Base-by-base conservation (phyloP, 2,797 vertebrate genomes). In the Falco peregrinus region DNA sequence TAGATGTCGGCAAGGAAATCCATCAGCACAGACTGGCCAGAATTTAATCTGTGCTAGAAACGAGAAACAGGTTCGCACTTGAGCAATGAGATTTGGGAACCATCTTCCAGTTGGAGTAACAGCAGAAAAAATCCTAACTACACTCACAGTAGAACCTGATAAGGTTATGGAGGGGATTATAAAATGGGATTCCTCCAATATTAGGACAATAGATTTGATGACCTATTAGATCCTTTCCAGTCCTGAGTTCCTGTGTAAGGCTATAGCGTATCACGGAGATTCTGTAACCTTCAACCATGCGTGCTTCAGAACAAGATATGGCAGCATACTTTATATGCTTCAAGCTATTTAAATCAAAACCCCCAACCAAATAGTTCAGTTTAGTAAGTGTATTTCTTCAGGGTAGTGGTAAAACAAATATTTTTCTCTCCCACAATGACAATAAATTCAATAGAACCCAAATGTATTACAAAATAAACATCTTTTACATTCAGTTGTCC, bases 401-500 rank as follows among this genome's bases (percentile, higher is more conserved):
- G 71, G 25, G 13, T 39, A 96, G 64, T 65, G 21, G 79, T 84
- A 83, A 57, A 84, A 67, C 26, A 87, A 93, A 82, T 91, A 0
- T 90, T 86, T 85, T 95, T 75, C 65, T 54, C n/a, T 86, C 54
- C 54, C 67, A 69, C 18, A 48, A n/a, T 11, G 13, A n/a, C 45
- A 84, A 84, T 87, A 63, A 93, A 94, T 86, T 93, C 19, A 70
- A 25, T 25, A 82, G 28, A 77, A 94, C 24, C 24, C n/a, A 94
- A 87, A 89, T 54, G 48, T 87, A 84, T 89, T 90, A 63, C 26
- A 89, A 97, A 90, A 95, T 56, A 96, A 96, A 63, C 37, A 92
- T 24, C 10, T 77, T 90, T 65, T 78, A 70, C 61, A 51, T 94
- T 97, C 97, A 97, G 86, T 95, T 98, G 92, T 96, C 96, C 67